Base-by-base conservation (phyloP, 2,797 vertebrate genomes). In the Xenentodon cancila region DNA sequence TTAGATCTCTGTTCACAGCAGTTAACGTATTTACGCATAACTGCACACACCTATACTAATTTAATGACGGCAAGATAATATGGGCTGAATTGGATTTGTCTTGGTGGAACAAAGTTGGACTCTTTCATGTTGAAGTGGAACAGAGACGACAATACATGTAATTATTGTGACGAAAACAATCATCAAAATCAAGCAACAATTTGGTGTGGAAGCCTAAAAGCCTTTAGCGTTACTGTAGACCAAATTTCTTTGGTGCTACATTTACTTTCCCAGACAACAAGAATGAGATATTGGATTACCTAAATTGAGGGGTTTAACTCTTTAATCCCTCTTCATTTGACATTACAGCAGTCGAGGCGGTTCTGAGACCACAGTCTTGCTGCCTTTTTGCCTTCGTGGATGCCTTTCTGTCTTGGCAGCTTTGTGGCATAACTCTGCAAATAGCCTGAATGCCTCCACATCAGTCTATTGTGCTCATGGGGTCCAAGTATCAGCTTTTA, bases 321-420 rank as follows among this genome's bases (percentile, higher is more conserved):
- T 85, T 81, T 83, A 86, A 89, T 83, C 76, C 74, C 46, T 67
- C 60, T 80, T 85, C 53, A 75, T 81, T 84, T 62, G 27, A 53
- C 65, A 62, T 73, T 57, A 84, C 68, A 83, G 79, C 80, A 81
- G 77, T 77, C 75, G 64, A 19, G 69, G 71, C 78, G 66, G 68
- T 75, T 71, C 59, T 75, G 70, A 67, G 84, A 84, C 73, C 78
- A 72, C 71, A 82, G 82, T 85, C 84, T 83, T 7, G 74, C 64
- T 66, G 53, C 77, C 74, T 69, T 16, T 40, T 40, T 40, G 37
- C 82, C 76, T n/a, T 75, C 25, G 63, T 85, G 56, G 44, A 5
- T 70, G 63, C 71, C 53, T 78, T 43, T 81, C 73, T 81, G 64
- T 59, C 59, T 59, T 66, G 79, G 73, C 73, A 68, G 51, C 64